phyloP scores from a whole-genome alignment of 2,113 vertebrate species.

The Phoenicopterus ruber region DNA sequence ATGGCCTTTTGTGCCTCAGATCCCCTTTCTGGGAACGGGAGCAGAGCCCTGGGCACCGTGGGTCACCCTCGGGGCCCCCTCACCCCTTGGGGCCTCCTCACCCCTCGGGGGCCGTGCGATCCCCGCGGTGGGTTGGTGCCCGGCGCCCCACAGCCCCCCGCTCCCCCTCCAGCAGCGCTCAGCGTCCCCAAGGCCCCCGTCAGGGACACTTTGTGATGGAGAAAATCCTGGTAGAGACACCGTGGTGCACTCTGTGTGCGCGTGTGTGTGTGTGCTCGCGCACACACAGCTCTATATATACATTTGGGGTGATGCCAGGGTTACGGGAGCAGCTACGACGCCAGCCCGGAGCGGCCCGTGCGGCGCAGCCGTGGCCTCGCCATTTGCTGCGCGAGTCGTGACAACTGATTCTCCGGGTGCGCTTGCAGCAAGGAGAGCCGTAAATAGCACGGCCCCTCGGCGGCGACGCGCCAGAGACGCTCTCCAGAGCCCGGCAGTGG shows the following conservation, averaged over 20 bases:
- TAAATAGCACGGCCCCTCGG: constrained; percentile 19
- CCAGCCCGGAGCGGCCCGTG: background rate
- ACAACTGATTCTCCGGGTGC: background rate
- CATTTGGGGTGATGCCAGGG: background rate
- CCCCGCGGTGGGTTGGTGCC: background rate
- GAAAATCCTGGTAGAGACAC: rapidly evolving
- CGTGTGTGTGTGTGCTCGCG: rapidly evolving
- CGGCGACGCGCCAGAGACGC: constrained; percentile 1
- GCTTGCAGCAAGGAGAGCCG: background rate
- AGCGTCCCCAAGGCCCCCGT: rapidly evolving
- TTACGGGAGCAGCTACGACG: background rate
- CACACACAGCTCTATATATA: rapidly evolving
- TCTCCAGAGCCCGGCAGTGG: constrained; percentile 63
- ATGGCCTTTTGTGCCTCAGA: rapidly evolving
- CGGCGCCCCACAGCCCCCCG: background rate
- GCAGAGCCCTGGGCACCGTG: rapidly evolving
- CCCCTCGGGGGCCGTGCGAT: rapidly evolving
- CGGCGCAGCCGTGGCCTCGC: rapidly evolving
- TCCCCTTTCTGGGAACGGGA: rapidly evolving
- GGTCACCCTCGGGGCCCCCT: background rate
- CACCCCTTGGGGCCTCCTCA: rapidly evolving
- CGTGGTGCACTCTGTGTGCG: rapidly evolving
- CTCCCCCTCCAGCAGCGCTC: no score
- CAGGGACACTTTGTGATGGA: background rate
- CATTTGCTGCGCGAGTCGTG: background rate